A percentile compares a stretch with the other conserved stretches of the same genome.
phyloP scores from a whole-genome alignment of 2,113 vertebrate species.

The Stigmatopora argus region DNA sequence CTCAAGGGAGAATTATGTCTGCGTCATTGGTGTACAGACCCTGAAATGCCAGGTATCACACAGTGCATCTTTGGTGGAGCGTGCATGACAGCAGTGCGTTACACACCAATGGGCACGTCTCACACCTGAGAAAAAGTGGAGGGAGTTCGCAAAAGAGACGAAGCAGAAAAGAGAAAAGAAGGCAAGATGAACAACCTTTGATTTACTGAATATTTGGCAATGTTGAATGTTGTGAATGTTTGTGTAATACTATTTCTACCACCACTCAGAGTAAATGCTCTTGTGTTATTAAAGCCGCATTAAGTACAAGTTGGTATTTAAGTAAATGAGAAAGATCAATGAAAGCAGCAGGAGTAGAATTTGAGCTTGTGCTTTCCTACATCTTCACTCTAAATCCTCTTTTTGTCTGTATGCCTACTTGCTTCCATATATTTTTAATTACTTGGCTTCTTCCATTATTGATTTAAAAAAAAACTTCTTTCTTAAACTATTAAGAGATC shows the following conservation, averaged over 20 bases:
- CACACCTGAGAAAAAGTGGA: not conserved
- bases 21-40: not conserved
- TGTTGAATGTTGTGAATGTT: not conserved
- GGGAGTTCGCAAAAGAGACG: not conserved
- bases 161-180: not conserved
- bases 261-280: not conserved
- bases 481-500: conserved; percentile 28
- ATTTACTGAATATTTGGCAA: not conserved
- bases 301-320: conserved; percentile 14
- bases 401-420: not conserved
- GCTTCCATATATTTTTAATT: not conserved
- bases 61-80: not conserved
- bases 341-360: conserved; percentile 6
- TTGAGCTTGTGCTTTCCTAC: conserved; percentile 10
- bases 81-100: not conserved
- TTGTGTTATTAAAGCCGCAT: conserved; percentile 13
- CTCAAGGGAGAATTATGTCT: not conserved
- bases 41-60: conserved; percentile 1
- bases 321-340: conserved; percentile 14
- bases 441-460: conserved; percentile 37
- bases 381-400: not conserved
- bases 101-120: not conserved
- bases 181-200: not conserved
- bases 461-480: conserved; percentile 28
- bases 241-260: not conserved